These are phyloP conservation scores for Mormoops blainvillei DNA, from an alignment of 2,113 vertebrate genomes.

Conservation along the genomic window DNA sequence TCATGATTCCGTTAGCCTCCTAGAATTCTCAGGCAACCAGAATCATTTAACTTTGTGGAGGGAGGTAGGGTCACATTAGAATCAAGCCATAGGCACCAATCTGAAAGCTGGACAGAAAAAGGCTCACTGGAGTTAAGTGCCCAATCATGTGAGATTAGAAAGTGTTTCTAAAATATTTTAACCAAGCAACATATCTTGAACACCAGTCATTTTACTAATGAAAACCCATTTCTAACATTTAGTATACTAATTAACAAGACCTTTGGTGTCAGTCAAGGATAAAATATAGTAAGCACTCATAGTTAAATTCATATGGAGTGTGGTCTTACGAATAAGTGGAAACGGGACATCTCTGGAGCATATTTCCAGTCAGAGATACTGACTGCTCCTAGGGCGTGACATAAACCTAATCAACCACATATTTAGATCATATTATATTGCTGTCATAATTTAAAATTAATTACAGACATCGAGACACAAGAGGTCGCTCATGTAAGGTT, in stretches of 20 bases:
- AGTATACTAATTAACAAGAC: not conserved
- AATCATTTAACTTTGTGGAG: not conserved
- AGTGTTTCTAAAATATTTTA: not conserved
- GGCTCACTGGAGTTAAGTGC: not conserved
- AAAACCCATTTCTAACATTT: not conserved
- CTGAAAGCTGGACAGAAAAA: not conserved
- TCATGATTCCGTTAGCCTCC: not conserved
- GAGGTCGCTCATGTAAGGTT: not conserved
- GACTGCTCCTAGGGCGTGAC: not conserved
- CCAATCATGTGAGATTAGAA: not conserved
- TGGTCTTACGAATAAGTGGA: not conserved
- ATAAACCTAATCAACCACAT: constrained; percentile 5
- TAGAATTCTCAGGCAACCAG: not conserved
- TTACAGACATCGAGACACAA: not conserved
- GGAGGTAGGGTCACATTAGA: not conserved
- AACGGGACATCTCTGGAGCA: not conserved
- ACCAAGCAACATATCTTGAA: not conserved
- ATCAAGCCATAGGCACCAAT: not conserved
- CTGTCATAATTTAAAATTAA: not conserved
- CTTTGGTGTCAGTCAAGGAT: not conserved
- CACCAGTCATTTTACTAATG: not conserved
- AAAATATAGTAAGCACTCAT: not conserved
- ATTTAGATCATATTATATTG: not conserved
- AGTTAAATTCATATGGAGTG: not conserved
- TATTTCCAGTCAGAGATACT: not conserved